A percentile compares a stretch with the other conserved stretches of the same genome.
Evolutionary conservation across 1,140 invertebrate species (phyloP).

Genomic region (Cotesia vestalis): DNA sequence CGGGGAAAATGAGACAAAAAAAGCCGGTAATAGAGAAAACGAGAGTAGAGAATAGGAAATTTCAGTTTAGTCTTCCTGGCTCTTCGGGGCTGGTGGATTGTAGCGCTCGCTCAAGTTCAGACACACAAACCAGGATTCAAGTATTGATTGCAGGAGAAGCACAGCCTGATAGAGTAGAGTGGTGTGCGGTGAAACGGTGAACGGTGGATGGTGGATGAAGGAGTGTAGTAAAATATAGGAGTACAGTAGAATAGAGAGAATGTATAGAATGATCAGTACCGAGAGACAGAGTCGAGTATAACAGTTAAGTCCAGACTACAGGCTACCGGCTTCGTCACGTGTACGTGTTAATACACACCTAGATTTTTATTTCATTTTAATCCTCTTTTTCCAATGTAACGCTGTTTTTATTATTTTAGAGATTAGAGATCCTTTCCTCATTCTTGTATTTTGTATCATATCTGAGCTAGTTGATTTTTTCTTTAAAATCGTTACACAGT

Average conservation of each 20-base stretch:
- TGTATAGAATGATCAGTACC: too few species aligned
- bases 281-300: too few species aligned
- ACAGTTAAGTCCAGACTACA: conserved; percentile 57
- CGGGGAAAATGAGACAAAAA: neutral
- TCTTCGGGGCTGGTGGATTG: conserved; percentile 3
- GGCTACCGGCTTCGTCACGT: conserved; percentile 51
- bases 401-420: too few species aligned
- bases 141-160: conserved; percentile 61
- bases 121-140: conserved; percentile 57
- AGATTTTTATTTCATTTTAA: conserved; percentile 28
- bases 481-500: neutral
- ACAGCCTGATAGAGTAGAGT: conserved; percentile 51
- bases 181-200: conserved; percentile 36
- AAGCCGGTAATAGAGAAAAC: conserved; percentile 15
- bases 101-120: conserved; percentile 43
- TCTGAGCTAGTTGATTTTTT: neutral
- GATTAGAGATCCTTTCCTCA: too few species aligned
- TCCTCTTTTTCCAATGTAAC: neutral
- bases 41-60: conserved; percentile 31
- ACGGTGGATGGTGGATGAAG: conserved; percentile 50
- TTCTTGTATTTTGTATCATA: too few species aligned
- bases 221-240: neutral
- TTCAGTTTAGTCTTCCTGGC: conserved; percentile 35
- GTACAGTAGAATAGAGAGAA: neutral
- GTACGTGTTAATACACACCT: conserved; percentile 17